These are phyloP conservation scores for Diplodus puntazzo DNA, from an alignment of 2,797 vertebrate species.

Conservation along the genomic window DNA sequence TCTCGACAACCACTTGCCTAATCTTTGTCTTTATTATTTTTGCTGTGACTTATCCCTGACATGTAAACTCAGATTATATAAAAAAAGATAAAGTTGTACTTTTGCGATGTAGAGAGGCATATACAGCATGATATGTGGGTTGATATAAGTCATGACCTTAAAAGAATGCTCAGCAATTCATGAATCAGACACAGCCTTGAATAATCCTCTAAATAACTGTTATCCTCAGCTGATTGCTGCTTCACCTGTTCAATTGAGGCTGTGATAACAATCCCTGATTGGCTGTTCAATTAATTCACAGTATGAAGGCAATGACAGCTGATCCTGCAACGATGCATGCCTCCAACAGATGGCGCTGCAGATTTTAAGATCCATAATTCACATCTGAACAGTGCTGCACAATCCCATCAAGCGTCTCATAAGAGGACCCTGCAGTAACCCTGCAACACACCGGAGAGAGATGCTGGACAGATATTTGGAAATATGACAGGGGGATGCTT, in stretches of 20 bases:
- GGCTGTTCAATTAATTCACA: too few species aligned
- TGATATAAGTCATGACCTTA: background rate
- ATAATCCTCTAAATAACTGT: background rate
- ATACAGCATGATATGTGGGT: too few species aligned
- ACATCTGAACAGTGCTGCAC: background rate
- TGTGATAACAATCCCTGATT: background rate
- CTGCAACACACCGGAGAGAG: background rate
- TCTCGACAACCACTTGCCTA: background rate
- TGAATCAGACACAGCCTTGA: background rate
- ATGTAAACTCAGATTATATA: background rate
- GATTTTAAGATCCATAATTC: conserved; percentile 9
- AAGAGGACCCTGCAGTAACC: background rate
- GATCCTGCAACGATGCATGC: background rate
- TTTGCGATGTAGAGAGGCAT: background rate
- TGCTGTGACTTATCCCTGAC: background rate
- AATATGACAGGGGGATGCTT: background rate
- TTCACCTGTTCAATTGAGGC: background rate
- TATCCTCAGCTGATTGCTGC: background rate
- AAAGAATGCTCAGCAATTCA: background rate
- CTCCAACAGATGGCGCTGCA: conserved; percentile 68
- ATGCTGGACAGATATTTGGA: background rate
- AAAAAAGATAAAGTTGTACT: background rate
- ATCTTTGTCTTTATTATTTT: background rate
- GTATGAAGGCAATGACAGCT: background rate
- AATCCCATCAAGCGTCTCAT: background rate